phyloP scores from a whole-genome alignment of 2,797 vertebrate genomes.

The Luscinia luscinia region DNA sequence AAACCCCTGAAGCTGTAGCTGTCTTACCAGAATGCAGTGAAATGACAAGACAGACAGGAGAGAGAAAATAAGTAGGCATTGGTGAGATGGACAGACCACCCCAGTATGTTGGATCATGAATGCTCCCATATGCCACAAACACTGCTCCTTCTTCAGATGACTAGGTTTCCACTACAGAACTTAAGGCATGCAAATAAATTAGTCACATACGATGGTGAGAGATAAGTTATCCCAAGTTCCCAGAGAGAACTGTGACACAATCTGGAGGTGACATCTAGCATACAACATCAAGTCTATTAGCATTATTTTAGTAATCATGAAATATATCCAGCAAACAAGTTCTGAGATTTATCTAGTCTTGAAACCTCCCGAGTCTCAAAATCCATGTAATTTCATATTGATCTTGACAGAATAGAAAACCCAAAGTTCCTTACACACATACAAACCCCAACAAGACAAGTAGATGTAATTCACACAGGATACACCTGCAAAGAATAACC shows the following conservation, averaged over 20 bases:
- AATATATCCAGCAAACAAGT: constrained; percentile 15
- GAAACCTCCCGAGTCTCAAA: neutral
- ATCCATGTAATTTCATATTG: neutral
- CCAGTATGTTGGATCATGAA: neutral
- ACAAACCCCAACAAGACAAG: neutral
- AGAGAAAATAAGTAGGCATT: neutral
- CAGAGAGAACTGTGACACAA: neutral
- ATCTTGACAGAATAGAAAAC: neutral
- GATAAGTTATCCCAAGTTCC: neutral
- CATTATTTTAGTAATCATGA: neutral
- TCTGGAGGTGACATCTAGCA: neutral
- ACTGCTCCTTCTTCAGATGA: neutral
- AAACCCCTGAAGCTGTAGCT: neutral
- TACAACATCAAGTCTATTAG: neutral
- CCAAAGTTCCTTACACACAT: neutral
- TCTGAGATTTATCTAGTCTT: neutral
- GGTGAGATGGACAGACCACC: neutral
- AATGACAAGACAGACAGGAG: neutral
- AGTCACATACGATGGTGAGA: neutral
- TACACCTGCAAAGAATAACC: neutral
- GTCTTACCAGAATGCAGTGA: neutral
- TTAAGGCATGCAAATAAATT: neutral
- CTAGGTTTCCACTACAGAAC: neutral
- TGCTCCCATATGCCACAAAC: neutral
- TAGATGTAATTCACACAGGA: neutral